phyloP scores from a whole-genome alignment of 2,797 vertebrate species.

The Pseudochirops corinnae region DNA sequence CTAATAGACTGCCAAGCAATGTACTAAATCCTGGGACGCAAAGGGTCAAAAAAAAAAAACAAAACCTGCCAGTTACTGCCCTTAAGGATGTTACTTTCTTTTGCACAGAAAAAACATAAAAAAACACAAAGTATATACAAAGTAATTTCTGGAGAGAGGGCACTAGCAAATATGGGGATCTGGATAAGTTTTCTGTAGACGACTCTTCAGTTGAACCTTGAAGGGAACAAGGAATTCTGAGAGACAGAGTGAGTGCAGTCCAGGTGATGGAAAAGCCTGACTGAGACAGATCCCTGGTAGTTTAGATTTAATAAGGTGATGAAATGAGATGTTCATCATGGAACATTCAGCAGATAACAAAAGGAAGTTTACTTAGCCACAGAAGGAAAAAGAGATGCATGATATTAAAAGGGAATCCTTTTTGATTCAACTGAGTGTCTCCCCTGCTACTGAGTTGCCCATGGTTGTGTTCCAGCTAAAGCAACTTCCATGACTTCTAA shows the following conservation, averaged over 20 bases:
- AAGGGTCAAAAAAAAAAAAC: neutral
- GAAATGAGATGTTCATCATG: neutral
- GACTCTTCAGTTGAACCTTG: neutral
- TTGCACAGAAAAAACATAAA: constrained; percentile 2
- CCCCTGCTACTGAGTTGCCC: neutral
- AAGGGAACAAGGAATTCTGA: neutral
- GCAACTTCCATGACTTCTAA: neutral
- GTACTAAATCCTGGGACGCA: neutral
- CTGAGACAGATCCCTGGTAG: neutral
- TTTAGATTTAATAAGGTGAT: neutral
- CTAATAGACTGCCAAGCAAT: neutral
- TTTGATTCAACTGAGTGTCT: no score
- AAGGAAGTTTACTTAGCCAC: neutral
- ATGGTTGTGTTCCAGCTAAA: neutral
- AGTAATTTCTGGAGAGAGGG: neutral
- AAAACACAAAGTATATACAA: neutral
- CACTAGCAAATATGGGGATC: neutral
- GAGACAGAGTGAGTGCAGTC: neutral
- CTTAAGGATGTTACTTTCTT: neutral
- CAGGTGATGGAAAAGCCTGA: neutral
- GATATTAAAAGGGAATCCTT: neutral
- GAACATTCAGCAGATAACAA: neutral
- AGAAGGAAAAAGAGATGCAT: neutral
- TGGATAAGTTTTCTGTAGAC: neutral
- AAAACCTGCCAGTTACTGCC: neutral